Evolutionary conservation across 2,797 vertebrate genomes (phyloP).

Genomic region (Urocyon cinereoargenteus): DNA sequence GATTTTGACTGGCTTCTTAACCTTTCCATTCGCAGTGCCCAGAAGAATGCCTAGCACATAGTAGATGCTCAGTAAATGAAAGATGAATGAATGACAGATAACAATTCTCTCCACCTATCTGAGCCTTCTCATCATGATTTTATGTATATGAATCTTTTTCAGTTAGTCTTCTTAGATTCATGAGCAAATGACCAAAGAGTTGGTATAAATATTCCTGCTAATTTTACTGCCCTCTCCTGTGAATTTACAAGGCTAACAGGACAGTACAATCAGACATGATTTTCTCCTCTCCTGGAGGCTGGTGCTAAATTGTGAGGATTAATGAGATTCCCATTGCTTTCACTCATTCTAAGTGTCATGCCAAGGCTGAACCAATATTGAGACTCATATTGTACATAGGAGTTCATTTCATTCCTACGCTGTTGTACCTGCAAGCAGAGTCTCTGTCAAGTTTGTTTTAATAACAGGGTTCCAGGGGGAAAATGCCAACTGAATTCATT

Average conservation of each 20-base stretch:
- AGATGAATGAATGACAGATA: not conserved
- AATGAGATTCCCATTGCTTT: not conserved
- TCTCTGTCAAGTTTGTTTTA: slow-evolving; percentile 74
- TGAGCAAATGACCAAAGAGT: slow-evolving; percentile 5
- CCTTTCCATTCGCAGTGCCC: not conserved
- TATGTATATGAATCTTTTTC: slow-evolving; percentile 19
- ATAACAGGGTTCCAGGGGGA: slow-evolving; percentile 60
- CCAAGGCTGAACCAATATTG: slow-evolving; percentile 47
- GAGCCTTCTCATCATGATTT: not conserved
- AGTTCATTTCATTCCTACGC: slow-evolving; percentile 42
- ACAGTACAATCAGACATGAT: not conserved
- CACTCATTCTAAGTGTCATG: not conserved
- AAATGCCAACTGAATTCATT: slow-evolving; percentile 70
- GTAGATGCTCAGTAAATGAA: not conserved
- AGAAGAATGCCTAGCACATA: not conserved
- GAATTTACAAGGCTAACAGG: not conserved
- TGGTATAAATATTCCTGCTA: not conserved
- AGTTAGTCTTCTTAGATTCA: not conserved
- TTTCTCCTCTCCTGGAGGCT: not conserved
- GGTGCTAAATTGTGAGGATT: not conserved
- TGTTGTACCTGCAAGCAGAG: slow-evolving; percentile 2
- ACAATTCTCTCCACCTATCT: not conserved
- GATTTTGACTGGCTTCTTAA: not conserved
- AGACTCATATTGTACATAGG: not conserved
- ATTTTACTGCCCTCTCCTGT: fast-evolving